These are phyloP conservation scores for Haliclona indistincta DNA, from an alignment of 37 sponge, comb jelly and placozoan species.

Conservation along the genomic window DNA sequence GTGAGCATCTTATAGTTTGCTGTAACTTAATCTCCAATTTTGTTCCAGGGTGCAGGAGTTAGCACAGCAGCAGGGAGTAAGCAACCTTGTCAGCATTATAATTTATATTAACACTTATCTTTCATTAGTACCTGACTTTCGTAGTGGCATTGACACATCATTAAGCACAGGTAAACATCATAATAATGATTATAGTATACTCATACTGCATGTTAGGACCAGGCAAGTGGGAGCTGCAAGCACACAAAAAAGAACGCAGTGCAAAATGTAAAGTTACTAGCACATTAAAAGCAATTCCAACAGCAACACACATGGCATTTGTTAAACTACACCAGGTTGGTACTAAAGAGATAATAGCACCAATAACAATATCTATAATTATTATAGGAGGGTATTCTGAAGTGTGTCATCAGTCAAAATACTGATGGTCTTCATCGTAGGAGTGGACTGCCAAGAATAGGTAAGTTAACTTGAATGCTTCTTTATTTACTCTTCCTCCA, in stretches of 20 bases:
- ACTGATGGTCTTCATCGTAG: constrained; percentile 78
- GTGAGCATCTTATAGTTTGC: constrained; percentile 17
- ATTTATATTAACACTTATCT: background rate
- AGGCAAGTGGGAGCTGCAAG: constrained; percentile 72
- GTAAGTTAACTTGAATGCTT: constrained; percentile 26
- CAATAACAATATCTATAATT: background rate
- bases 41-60: constrained; percentile 78
- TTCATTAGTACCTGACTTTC: constrained; percentile 74
- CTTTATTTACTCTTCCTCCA: background rate
- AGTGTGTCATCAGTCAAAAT: constrained; percentile 71
- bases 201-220: constrained; percentile 28
- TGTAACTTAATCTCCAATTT: background rate
- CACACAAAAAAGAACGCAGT: constrained; percentile 17
- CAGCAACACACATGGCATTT: constrained; percentile 77
- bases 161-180: constrained; percentile 56
- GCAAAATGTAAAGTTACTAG: constrained; percentile 3
- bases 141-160: constrained; percentile 77
- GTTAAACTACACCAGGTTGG: constrained; percentile 61
- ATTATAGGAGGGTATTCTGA: constrained; percentile 45
- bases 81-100: background rate
- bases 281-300: constrained; percentile 63
- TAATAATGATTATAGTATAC: background rate
- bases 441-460: constrained; percentile 62
- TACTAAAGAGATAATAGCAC: background rate
- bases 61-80: constrained; percentile 81